phyloP scores from a whole-genome alignment of 2,113 vertebrate species.

The Sinocyclocheilus anshuiensis region DNA sequence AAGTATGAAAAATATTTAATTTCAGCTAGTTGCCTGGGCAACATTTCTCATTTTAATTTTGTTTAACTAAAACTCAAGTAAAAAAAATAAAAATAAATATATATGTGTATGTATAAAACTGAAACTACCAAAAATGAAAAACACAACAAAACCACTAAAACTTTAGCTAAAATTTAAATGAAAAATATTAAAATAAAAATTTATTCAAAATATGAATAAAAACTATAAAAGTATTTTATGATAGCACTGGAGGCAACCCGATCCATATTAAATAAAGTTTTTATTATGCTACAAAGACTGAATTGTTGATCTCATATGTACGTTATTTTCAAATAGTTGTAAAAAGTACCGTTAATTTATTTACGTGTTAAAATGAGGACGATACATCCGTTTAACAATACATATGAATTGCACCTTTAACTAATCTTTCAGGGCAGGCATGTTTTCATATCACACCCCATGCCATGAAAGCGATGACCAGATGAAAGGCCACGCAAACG shows the following conservation, averaged over 20 bases:
- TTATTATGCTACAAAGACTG: background rate
- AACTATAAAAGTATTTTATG: background rate
- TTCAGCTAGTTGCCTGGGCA: background rate
- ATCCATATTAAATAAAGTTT: background rate
- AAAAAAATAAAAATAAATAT: too few species aligned
- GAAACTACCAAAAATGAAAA: background rate
- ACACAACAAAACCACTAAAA: background rate
- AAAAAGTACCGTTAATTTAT: background rate
- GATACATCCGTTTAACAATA: background rate
- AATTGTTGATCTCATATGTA: background rate
- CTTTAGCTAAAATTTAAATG: background rate
- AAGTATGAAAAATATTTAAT: background rate
- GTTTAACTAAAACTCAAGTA: too few species aligned
- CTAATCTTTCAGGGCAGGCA: background rate
- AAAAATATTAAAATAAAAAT: background rate
- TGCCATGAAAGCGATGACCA: constrained; percentile 38
- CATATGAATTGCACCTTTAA: background rate
- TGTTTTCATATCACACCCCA: constrained; percentile 51
- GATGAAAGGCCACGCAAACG: constrained; percentile 37
- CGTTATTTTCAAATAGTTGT: background rate
- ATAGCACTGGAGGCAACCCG: background rate
- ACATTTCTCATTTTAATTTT: background rate
- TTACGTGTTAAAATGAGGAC: background rate
- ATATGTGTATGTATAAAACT: background rate
- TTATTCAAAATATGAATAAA: background rate